phyloP scores from a whole-genome alignment of 2,113 vertebrate genomes.

The Rhea americana region DNA sequence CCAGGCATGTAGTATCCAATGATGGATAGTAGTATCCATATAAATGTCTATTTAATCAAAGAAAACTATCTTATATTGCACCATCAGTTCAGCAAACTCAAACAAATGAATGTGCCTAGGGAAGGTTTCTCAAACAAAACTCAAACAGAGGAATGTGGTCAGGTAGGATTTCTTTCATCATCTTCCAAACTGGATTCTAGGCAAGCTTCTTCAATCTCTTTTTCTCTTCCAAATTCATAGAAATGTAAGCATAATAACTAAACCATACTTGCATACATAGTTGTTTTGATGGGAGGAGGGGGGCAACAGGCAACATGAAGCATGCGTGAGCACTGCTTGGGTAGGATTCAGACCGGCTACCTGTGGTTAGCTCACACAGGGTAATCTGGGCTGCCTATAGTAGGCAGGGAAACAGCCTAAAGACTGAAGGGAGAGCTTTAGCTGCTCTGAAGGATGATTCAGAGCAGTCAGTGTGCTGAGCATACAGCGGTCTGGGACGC shows the following conservation, averaged over 20 bases:
- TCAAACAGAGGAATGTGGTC: background rate
- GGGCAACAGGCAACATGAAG: background rate
- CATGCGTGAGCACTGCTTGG: background rate
- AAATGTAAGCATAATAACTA: background rate
- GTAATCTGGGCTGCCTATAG: background rate
- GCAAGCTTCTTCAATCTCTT: background rate
- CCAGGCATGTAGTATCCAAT: background rate
- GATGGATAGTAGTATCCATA: background rate
- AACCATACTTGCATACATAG: background rate
- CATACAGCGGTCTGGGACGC: background rate
- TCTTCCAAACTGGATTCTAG: constrained; percentile 39
- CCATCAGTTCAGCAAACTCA: background rate
- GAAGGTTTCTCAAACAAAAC: background rate
- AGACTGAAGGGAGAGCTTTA: background rate
- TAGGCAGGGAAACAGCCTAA: background rate
- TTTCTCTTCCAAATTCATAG: background rate
- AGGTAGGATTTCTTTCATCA: background rate
- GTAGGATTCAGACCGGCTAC: background rate
- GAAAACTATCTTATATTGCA: background rate
- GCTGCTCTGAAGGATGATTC: background rate
- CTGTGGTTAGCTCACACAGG: too few species aligned
- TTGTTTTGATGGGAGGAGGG: background rate
- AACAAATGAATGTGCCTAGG: background rate
- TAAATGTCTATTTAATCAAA: background rate
- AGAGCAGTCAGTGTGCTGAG: background rate